These are phyloP conservation scores for Lepus americanus DNA, from an alignment of 2,113 vertebrate species.

Conservation along the genomic window DNA sequence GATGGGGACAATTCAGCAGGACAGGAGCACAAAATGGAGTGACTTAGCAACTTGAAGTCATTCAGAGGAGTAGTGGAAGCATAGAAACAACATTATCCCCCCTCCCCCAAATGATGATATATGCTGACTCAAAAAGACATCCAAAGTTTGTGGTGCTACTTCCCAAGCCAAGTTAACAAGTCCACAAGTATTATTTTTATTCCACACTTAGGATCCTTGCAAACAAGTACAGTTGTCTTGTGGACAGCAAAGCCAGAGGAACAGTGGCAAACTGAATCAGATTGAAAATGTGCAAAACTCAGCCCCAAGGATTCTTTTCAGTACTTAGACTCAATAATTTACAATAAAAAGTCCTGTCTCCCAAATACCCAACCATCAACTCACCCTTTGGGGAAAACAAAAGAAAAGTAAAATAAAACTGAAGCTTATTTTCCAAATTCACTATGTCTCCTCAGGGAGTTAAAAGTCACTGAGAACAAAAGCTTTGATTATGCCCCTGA, in stretches of 20 bases:
- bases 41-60: not conserved
- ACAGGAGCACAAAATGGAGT: not conserved
- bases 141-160: not conserved
- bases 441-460: not conserved
- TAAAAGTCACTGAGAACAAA: slow-evolving; percentile 19
- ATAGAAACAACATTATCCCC: not conserved
- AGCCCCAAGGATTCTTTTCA: slow-evolving; percentile 26
- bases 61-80: not conserved
- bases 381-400: not conserved
- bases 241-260: not conserved
- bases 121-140: not conserved
- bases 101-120: not conserved
- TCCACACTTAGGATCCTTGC: not conserved
- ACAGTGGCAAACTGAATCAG: not conserved
- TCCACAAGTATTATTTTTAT: slow-evolving; percentile 34
- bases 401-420: slow-evolving; percentile 4
- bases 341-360: slow-evolving; percentile 7
- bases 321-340: not conserved
- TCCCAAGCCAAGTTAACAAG: slow-evolving; percentile 27
- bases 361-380: not conserved
- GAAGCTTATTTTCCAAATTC: slow-evolving; percentile 61
- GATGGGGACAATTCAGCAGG: not conserved
- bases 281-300: not conserved
- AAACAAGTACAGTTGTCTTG: not conserved
- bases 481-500: not conserved